phyloP scores from a whole-genome alignment of 2,113 vertebrate species.

The Peromyscus leucopus region DNA sequence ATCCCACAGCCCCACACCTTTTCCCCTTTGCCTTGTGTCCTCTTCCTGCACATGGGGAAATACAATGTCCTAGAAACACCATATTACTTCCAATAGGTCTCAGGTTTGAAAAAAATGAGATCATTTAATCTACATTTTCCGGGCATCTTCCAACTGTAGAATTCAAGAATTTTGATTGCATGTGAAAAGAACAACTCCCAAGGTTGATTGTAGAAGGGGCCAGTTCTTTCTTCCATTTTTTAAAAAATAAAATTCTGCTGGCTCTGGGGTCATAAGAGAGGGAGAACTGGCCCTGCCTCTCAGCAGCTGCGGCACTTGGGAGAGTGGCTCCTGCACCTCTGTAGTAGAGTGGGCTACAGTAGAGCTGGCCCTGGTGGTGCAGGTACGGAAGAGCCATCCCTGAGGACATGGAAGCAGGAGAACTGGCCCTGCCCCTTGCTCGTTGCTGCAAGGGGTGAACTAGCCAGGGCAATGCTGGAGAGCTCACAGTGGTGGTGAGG shows the following conservation, averaged over 20 bases:
- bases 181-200: conserved; percentile 25
- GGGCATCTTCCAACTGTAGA: not conserved
- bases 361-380: not conserved
- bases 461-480: not conserved
- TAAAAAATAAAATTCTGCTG: not conserved
- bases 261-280: not conserved
- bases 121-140: not conserved
- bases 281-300: not conserved
- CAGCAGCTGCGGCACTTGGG: not conserved
- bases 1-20: not conserved
- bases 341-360: not conserved
- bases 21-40: not conserved
- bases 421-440: not conserved
- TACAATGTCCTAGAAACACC: not conserved
- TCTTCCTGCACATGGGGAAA: not conserved
- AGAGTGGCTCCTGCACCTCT: not conserved
- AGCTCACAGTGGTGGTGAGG: not conserved
- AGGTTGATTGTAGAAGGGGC: not conserved
- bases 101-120: not conserved
- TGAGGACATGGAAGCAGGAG: not conserved
- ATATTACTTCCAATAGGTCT: not conserved
- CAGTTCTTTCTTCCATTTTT: not conserved
- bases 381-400: not conserved
- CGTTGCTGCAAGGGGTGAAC: not conserved
- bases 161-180: conserved; percentile 35